Evolutionary conservation across 2,113 vertebrate genomes (phyloP), one percentile per base, ranked within the genome.

Genomic region (Aramus guarauna): DNA sequence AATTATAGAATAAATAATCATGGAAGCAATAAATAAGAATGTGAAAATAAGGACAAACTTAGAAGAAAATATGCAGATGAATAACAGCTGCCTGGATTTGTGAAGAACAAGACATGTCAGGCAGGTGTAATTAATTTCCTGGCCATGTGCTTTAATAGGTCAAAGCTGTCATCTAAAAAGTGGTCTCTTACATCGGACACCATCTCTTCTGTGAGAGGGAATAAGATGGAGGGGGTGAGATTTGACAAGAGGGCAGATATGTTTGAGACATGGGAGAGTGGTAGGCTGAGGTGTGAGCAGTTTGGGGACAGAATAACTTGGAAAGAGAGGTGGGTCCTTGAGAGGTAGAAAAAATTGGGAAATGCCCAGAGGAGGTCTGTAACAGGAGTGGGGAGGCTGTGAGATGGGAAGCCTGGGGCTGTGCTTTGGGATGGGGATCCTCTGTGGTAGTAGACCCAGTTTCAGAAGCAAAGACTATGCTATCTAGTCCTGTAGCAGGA

Each of bases 151-250:
- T 85, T 62, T 62, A 53, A 27, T 1, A 64, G 36, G 45, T 53
- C 24, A 78, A 66, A 88, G 7, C 18, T 63, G 53, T 20, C 9
- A 77, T 41, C 34, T 24, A 29, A 45, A 62, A 53, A 45, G 12
- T 7, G 21, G 9, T 52, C 20, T 1, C 0, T 45, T 37, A 18
- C 5, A 3, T 2, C 2, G 0, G 9, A 23, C 21, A 69, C 3
- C 13, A 34, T 18, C 41, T 77, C 34, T 81, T 82, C n/a, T 63
- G 55, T 14, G 32, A 32, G 24, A 78, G 15, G 47, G 5, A 64
- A 22, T 8, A 20, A 15, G 21, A 37, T 6, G 21, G 34, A 27
- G 24, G 14, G 52, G 27, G 1, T 22, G 30, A 66, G 45, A 34
- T 32, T 15, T 75, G 12, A 64, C 8, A 50, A 50, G 29, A 32